These are phyloP conservation scores for Cantharis lateralis DNA, from an alignment of 2,888 invertebrate species.

Conservation along the genomic window DNA sequence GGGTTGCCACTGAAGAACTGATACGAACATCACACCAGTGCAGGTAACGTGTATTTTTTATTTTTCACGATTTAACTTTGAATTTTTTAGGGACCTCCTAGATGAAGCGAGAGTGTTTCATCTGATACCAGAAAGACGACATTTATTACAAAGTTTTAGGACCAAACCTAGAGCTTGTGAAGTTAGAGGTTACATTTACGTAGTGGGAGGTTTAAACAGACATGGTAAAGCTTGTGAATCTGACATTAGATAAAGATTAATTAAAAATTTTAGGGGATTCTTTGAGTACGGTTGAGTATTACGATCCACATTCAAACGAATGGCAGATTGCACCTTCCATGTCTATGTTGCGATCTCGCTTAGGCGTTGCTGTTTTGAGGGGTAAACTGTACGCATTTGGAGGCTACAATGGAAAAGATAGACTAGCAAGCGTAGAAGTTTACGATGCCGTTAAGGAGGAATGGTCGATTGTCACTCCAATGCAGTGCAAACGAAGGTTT, in stretches of 20 bases:
- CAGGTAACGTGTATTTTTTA: constrained; percentile 53
- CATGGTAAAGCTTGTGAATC: constrained; percentile 61
- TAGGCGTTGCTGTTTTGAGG: constrained; percentile 83
- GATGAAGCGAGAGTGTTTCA: constrained; percentile 90
- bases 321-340: constrained; percentile 83
- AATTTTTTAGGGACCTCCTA: constrained; percentile 68
- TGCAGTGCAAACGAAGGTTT: constrained; percentile 80
- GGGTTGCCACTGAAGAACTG: constrained; percentile 78
- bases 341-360: constrained; percentile 81
- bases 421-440: constrained; percentile 82
- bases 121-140: constrained; percentile 81
- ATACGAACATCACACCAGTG: constrained; percentile 79
- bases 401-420: constrained; percentile 83
- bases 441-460: constrained; percentile 73
- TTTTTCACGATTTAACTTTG: background rate
- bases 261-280: constrained; percentile 65
- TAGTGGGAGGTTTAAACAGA: constrained; percentile 84
- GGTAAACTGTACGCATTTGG: constrained; percentile 80
- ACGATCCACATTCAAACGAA: constrained; percentile 69
- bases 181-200: constrained; percentile 81
- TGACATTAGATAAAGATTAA: background rate
- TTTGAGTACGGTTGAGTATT: constrained; percentile 82
- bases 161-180: constrained; percentile 77
- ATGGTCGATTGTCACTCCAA: constrained; percentile 79
- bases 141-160: constrained; percentile 76